Evolutionary conservation across 1,140 invertebrate species (phyloP).

Genomic region (Diuraphis noxia): DNA sequence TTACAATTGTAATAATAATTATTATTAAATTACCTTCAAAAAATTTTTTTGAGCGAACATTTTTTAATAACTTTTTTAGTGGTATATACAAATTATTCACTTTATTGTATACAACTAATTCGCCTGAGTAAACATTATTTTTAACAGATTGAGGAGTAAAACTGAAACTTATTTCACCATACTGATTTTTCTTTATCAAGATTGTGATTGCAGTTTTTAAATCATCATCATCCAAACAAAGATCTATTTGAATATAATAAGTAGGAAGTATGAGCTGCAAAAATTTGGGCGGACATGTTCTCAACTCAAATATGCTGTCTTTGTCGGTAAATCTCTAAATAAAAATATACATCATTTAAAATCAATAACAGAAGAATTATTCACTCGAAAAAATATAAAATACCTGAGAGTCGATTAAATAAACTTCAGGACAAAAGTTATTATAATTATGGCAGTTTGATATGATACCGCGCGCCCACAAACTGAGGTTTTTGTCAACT

Average conservation of each 20-base stretch:
- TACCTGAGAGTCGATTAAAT: slow-evolving; percentile 42
- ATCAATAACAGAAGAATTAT: neutral
- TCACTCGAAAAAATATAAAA: neutral
- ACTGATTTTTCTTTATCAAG: slow-evolving; percentile 11
- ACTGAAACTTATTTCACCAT: slow-evolving; percentile 1
- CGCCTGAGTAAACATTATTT: neutral
- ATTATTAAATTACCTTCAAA: slow-evolving; percentile 26
- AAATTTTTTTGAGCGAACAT: neutral
- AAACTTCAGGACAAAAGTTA: neutral
- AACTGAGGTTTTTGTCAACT: neutral
- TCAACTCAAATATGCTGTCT: neutral
- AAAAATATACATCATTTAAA: neutral
- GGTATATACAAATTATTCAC: neutral
- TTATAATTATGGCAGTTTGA: neutral
- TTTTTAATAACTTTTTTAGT: slow-evolving; percentile 26
- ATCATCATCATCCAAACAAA: neutral
- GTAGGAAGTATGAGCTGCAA: neutral
- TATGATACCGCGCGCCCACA: slow-evolving; percentile 22
- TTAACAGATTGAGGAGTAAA: neutral
- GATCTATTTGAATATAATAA: neutral
- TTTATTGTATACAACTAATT: neutral
- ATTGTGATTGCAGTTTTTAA: neutral
- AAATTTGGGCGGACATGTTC: slow-evolving; percentile 8
- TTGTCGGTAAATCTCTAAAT: slow-evolving; percentile 1
- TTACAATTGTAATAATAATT: neutral